phyloP scores from a whole-genome alignment of 64 coral and sea anemone species.

The Montipora efflorescens region DNA sequence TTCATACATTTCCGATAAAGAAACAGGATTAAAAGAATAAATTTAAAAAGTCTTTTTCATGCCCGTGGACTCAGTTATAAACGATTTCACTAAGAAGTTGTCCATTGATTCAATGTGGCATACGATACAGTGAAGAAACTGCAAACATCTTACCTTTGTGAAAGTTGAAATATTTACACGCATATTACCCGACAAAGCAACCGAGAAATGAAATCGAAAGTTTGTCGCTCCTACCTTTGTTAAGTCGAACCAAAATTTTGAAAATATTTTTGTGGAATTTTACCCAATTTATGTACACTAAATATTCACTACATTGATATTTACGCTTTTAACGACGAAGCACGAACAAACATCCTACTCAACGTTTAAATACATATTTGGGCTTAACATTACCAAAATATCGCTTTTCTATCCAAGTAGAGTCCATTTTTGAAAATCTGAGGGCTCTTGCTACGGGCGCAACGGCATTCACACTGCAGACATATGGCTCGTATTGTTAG shows the following conservation, averaged over 20 bases:
- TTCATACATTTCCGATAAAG: not conserved
- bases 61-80: not conserved
- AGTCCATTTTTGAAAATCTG: conserved; percentile 25
- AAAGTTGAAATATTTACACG: conserved; percentile 46
- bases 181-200: not conserved
- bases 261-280: conserved; percentile 36
- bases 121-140: not conserved
- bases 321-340: not conserved
- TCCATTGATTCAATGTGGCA: conserved; percentile 45
- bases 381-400: conserved; percentile 37
- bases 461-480: not conserved
- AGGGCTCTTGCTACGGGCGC: not conserved
- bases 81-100: not conserved
- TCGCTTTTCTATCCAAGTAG: conserved; percentile 42
- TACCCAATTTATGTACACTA: conserved; percentile 24
- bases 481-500: not conserved
- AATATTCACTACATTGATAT: conserved; percentile 36
- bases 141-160: not conserved
- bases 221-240: not conserved
- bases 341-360: not conserved
- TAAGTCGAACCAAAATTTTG: not conserved
- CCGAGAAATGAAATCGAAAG: conserved; percentile 52
- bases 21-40: not conserved
- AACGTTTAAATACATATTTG: not conserved
- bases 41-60: not conserved